A percentile compares a stretch with the other conserved stretches of the same genome.
Evolutionary conservation across 2,888 invertebrate genomes (phyloP).

Genomic region (Ischnura elegans): DNA sequence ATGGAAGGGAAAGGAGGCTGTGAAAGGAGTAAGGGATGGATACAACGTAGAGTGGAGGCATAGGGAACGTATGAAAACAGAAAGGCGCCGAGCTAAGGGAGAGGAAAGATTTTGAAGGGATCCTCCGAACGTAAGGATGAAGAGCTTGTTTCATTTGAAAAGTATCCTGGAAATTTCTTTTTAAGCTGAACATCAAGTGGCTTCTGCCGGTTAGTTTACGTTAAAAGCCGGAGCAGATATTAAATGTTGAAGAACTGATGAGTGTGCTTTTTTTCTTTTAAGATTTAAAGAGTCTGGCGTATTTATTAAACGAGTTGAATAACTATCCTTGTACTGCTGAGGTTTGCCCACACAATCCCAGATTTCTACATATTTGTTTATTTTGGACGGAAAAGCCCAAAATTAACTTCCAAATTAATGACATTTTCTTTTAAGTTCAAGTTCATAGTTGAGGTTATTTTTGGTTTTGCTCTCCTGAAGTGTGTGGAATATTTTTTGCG

Average conservation of each 20-base stretch:
- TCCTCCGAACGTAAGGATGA: conserved; percentile 1
- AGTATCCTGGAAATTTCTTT: not conserved
- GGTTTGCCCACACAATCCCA: no score
- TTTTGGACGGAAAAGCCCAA: no score
- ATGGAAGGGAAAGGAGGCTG: not conserved
- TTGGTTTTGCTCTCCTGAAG: no score
- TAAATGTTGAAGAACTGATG: not conserved
- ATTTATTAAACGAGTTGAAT: no score
- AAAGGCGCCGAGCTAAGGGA: not conserved
- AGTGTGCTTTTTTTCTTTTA: no score
- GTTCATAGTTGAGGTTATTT: no score
- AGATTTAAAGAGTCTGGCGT: no score
- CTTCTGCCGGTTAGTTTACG: not conserved
- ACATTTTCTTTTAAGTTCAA: no score
- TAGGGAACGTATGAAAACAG: not conserved
- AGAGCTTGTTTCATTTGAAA: not conserved
- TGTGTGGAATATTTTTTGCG: no score
- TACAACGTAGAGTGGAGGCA: not conserved
- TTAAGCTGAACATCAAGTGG: not conserved
- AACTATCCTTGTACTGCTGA: no score
- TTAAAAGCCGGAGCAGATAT: not conserved
- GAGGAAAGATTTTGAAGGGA: not conserved
- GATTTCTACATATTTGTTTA: no score
- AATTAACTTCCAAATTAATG: no score
- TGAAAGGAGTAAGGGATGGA: not conserved